These are phyloP conservation scores for Fabriciana adippe DNA, from an alignment of 2,888 invertebrate genomes.

Conservation along the genomic window DNA sequence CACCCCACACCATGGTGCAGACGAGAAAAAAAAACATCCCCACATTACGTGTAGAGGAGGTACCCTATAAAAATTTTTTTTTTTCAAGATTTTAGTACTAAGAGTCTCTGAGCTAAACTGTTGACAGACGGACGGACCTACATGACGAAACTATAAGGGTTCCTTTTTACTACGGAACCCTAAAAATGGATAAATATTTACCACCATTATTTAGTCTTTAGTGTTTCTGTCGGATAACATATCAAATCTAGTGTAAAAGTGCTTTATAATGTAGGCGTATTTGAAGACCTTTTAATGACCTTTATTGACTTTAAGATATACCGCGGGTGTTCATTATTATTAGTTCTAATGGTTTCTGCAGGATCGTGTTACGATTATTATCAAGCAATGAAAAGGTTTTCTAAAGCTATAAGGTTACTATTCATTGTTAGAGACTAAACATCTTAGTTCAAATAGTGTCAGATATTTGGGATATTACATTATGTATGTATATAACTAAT, in stretches of 20 bases:
- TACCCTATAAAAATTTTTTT: too few species aligned
- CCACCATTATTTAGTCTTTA: too few species aligned
- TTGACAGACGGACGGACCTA: too few species aligned
- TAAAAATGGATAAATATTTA: too few species aligned
- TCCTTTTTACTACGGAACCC: too few species aligned
- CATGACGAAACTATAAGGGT: too few species aligned
- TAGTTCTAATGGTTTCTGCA: constrained; percentile 25
- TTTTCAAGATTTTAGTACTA: too few species aligned
- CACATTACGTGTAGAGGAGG: too few species aligned
- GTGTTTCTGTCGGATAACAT: constrained; percentile 7
- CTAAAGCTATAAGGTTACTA: constrained; percentile 8
- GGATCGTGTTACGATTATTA: constrained; percentile 28
- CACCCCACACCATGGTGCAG: too few species aligned
- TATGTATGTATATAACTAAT: too few species aligned
- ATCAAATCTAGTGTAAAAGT: constrained; percentile 6
- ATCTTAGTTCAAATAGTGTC: not conserved
- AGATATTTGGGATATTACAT: not conserved
- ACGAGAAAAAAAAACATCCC: too few species aligned
- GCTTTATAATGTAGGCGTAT: constrained; percentile 18
- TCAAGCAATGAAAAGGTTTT: constrained; percentile 18
- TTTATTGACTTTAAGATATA: constrained; percentile 25
- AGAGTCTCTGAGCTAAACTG: too few species aligned
- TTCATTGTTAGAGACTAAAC: constrained; percentile 1
- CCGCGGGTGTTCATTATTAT: constrained; percentile 29
- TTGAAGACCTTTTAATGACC: constrained; percentile 30